Percentiles rank a stretch among this genome's conserved stretches.
Evolutionary conservation across 2,888 invertebrate species (phyloP).

Genomic region (Prionchulus punctatus): DNA sequence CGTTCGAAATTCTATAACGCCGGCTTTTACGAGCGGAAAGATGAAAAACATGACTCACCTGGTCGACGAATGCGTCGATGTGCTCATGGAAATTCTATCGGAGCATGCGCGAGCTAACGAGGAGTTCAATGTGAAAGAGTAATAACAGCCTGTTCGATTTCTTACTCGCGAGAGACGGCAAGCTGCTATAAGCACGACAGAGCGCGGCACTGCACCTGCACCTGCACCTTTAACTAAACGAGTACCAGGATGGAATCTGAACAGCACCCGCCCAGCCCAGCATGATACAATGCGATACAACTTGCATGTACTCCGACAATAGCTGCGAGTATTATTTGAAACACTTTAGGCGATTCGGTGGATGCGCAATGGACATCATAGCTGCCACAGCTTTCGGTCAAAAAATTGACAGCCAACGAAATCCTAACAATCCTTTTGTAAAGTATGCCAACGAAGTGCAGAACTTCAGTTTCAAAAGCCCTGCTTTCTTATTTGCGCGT

Average conservation of each 20-base stretch:
- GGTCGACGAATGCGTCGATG: slow-evolving; percentile 32
- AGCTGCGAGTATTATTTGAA: too few species aligned
- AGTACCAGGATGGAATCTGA: too few species aligned
- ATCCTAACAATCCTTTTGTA: background rate
- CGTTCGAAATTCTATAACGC: slow-evolving; percentile 35
- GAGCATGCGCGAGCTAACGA: slow-evolving; percentile 20
- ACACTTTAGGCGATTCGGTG: background rate
- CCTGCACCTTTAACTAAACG: too few species aligned
- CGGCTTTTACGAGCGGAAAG: slow-evolving; percentile 37
- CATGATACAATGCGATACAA: too few species aligned
- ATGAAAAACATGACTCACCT: slow-evolving; percentile 36
- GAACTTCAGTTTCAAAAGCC: background rate
- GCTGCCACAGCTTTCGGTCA: background rate
- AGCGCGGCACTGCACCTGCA: too few species aligned
- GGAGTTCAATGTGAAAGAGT: slow-evolving; percentile 33
- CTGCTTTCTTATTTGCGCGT: background rate
- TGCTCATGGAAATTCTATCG: slow-evolving; percentile 28
- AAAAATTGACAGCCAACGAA: background rate
- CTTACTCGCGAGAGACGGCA: too few species aligned
- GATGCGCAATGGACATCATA: background rate
- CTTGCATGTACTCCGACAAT: too few species aligned
- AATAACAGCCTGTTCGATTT: too few species aligned
- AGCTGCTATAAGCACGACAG: too few species aligned
- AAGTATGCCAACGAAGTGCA: background rate
- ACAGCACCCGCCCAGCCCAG: too few species aligned